Evolutionary conservation across 2,888 invertebrate species (phyloP), one percentile per base, ranked within the genome.

Genomic region (Calameuta pallipes): DNA sequence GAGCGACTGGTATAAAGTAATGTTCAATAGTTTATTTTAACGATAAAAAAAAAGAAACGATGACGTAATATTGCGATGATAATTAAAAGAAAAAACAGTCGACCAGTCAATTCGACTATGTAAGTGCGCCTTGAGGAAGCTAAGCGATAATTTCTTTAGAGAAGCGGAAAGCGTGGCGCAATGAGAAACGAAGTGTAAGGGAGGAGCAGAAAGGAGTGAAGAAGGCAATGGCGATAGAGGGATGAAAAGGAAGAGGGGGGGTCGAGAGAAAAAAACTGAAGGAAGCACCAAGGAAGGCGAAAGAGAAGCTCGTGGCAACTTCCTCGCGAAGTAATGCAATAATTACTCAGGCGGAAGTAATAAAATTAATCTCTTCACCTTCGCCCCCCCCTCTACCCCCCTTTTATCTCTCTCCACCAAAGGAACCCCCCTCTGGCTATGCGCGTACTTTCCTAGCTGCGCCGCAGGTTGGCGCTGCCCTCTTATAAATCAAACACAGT

Each of bases 401-500:
- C 69, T 33, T 56, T n/a, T 71, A 3, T 69, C 36, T 36, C 15
- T 74, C 69, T 35, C 41, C 35, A 41, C 23, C 15, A 31, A 31
- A 68, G 37, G 76, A 79, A 80, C 74, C 79, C 79, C 68, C 34
- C 82, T 81, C 78, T 80, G 82, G 80, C 79, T 82, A 82, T 82
- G 68, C 73, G 75, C 33, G 73, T 33, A 71, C 36, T 68, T 68
- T 71, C 75, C 78, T 71, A 73, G 78, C 75, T 37, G 82, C 80
- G 71, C 33, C 34, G 71, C 71, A 71, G 71, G 71, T 34, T 71
- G 71, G 71, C 34, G 85, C 85, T 87, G 85, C 87, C 87, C 90
- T 88, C 88, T 89, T 89, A 90, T 91, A 90, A 91, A 91, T 91
- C 90, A 91, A 90, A 90, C 85, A 87, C 89, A 88, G 89, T 90